phyloP scores from a whole-genome alignment of 1,140 invertebrate genomes.

The Stegodyphus mimosarum region DNA sequence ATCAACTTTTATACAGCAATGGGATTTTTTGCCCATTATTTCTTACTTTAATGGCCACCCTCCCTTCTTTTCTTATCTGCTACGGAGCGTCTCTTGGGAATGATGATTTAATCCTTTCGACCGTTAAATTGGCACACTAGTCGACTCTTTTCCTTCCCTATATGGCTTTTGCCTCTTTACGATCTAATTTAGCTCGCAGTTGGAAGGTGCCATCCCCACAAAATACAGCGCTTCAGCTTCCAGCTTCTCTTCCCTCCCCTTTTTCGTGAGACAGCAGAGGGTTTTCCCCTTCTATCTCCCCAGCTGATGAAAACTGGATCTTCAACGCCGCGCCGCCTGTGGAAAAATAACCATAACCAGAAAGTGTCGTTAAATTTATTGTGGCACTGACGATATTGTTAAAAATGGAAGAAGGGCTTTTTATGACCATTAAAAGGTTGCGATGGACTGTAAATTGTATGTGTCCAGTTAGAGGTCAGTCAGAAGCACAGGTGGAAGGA shows the following conservation, averaged over 20 bases:
- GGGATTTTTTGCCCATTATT: constrained; percentile 50
- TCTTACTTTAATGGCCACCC: constrained; percentile 27
- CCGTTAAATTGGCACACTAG: constrained; percentile 53
- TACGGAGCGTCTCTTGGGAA: constrained; percentile 26
- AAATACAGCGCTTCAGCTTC: not conserved
- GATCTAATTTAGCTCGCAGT: constrained; percentile 43
- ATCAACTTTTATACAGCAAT: constrained; percentile 47
- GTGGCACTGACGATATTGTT: constrained; percentile 28
- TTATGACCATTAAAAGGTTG: constrained; percentile 38
- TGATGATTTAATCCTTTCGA: constrained; percentile 56
- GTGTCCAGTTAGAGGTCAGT: not conserved
- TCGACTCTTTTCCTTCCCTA: not conserved
- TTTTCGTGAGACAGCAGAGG: no score
- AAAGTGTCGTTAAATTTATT: constrained; percentile 43
- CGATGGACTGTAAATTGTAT: constrained; percentile 7
- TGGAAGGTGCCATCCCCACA: constrained; percentile 8
- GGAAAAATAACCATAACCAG: constrained; percentile 24
- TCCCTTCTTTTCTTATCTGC: constrained; percentile 33
- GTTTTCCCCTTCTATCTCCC: no score
- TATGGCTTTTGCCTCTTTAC: constrained; percentile 42
- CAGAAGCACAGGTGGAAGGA: not conserved
- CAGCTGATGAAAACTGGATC: constrained; percentile 25
- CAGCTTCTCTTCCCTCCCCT: no score
- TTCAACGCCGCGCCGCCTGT: not conserved
- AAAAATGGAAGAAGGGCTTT: constrained; percentile 18